Evolutionary conservation across 2,797 vertebrate species (phyloP), one percentile per base, ranked within the genome.

Genomic region (Sebastes paucispinis): DNA sequence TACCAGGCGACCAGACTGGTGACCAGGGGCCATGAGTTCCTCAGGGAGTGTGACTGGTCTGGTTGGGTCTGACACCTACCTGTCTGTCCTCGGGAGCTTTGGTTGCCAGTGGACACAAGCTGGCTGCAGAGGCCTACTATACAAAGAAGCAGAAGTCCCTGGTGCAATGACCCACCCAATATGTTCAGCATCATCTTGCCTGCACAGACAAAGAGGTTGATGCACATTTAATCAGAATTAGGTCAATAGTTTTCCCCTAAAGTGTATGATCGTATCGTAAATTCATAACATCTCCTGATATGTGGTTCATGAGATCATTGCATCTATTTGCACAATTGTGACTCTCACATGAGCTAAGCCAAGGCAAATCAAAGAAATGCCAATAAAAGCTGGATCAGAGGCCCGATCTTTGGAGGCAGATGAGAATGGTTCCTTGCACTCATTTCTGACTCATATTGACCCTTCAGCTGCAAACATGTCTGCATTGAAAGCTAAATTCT

Each of bases 61-160:
- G 85, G 79, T 24, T 84, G 81, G 59, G 63, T 81, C 83, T 89
- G 73, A 68, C 65, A 86, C 92, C 75, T 76, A 95, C 94, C 93
- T 78, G 91, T 74, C 78, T 90, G 88, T 78, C 91, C 94, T 86
- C 88, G 69, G 68, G 93, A 92, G 92, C 93, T 94, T 93, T 90
- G 95, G 95, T 96, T 96, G 94, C 95, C 93, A 92, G 89, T 88
- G 93, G 94, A 91, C 94, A 93, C 94, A 89, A 22, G 74, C 32
- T 90, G 92, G 87, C 89, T 92, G 83, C 88, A 93, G 83, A 93
- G 57, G 79, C 85, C 84, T 68, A 82, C 74, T 16, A 91, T 7
- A 80, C 90, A 94, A 69, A 94, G 81, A 55, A 94, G 81, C 36
- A 95, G 86, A 62, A 94, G 70, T 70, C 83, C 69, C 77, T 82